Evolutionary conservation across 2,797 vertebrate genomes (phyloP).

Genomic region (Sebastes cheni): DNA sequence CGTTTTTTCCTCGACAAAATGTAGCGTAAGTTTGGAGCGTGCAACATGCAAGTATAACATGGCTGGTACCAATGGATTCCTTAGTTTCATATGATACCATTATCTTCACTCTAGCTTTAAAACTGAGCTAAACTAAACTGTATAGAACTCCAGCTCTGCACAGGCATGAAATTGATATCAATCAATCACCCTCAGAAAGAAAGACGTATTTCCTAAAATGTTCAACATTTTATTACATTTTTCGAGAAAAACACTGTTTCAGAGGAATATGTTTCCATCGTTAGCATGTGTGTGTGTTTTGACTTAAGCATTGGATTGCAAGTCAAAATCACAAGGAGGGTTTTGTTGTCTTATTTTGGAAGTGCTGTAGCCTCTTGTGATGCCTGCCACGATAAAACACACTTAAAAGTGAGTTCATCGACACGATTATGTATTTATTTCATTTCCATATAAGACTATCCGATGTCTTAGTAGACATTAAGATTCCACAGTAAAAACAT

Average conservation of each 20-base stretch:
- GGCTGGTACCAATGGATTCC: no score
- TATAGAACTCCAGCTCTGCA: not conserved
- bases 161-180: not conserved
- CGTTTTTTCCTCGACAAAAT: no score
- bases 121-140: not conserved
- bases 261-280: not conserved
- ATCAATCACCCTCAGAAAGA: not conserved
- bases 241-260: not conserved
- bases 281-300: not conserved
- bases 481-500: constrained; percentile 52
- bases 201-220: not conserved
- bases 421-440: not conserved
- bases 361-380: not conserved
- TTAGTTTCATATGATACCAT: no score
- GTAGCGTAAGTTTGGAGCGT: no score
- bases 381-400: not conserved
- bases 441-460: not conserved
- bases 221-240: not conserved
- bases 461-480: constrained; percentile 28
- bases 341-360: not conserved
- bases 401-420: not conserved
- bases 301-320: not conserved
- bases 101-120: no score
- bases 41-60: no score
- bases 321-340: not conserved